These are phyloP conservation scores for Encarsia formosa DNA, from an alignment of 2,888 invertebrate species.

Conservation along the genomic window DNA sequence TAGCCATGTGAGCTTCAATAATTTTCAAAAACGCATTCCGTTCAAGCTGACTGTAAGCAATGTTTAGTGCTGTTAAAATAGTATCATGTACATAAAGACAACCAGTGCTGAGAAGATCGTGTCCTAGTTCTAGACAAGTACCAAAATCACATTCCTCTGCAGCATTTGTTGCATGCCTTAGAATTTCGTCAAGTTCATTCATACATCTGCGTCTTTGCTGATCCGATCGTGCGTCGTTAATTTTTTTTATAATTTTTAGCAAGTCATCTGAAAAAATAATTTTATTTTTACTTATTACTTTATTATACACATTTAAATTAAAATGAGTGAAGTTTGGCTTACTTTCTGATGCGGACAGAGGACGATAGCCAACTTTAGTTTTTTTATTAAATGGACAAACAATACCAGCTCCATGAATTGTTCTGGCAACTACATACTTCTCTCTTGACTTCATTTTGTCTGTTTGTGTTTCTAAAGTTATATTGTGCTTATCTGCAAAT, in stretches of 20 bases:
- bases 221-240: slow-evolving; percentile 55
- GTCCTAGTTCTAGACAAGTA: slow-evolving; percentile 83
- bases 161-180: slow-evolving; percentile 82
- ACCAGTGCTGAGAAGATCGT: slow-evolving; percentile 79
- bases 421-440: slow-evolving; percentile 62
- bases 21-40: slow-evolving; percentile 72
- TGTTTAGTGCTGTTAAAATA: slow-evolving; percentile 62
- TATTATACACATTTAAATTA: slow-evolving; percentile 53
- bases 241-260: slow-evolving; percentile 64
- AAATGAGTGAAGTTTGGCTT: slow-evolving; percentile 39
- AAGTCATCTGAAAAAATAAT: slow-evolving; percentile 57
- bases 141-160: slow-evolving; percentile 95
- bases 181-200: slow-evolving; percentile 72
- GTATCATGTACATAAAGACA: slow-evolving; percentile 64
- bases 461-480: slow-evolving; percentile 58
- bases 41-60: slow-evolving; percentile 73
- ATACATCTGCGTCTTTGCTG: slow-evolving; percentile 60
- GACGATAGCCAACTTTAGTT: slow-evolving; percentile 81
- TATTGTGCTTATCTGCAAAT: slow-evolving; percentile 60
- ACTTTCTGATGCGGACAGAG: slow-evolving; percentile 65
- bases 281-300: background rate
- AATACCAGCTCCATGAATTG: slow-evolving; percentile 79
- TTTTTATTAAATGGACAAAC: slow-evolving; percentile 80
- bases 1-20: slow-evolving; percentile 68
- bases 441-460: slow-evolving; percentile 61